A percentile compares a stretch with the other conserved stretches of the same genome.
These are phyloP conservation scores for Penaeus indicus DNA, from an alignment of 1,140 invertebrate genomes.

Conservation along the genomic window DNA sequence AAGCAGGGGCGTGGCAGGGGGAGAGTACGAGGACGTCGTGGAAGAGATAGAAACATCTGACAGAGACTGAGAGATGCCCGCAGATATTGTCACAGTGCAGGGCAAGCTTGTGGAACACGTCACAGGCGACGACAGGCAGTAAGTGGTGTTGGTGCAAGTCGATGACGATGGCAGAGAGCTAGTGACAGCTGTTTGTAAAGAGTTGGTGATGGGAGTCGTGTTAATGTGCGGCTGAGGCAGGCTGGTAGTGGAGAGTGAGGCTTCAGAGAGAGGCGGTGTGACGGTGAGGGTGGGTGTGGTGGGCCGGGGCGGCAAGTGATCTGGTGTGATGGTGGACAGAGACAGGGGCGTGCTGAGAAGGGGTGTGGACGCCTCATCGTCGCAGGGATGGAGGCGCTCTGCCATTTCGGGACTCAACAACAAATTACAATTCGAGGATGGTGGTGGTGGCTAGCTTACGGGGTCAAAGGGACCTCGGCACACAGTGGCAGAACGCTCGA, in stretches of 20 bases:
- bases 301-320: neutral
- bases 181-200: neutral
- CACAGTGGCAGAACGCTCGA: neutral
- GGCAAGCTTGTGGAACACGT: too few relatives aligned
- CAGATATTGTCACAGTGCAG: neutral
- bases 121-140: too few relatives aligned
- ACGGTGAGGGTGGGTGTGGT: constrained; percentile 22
- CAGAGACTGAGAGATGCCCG: neutral
- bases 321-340: neutral
- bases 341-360: neutral
- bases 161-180: neutral
- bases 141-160: too few relatives aligned
- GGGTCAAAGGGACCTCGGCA: neutral
- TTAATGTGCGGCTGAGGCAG: too few relatives aligned
- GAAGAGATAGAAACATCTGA: neutral
- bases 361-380: neutral
- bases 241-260: neutral
- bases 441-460: neutral
- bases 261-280: constrained; percentile 22
- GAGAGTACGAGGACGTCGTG: neutral
- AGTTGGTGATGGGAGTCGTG: neutral
- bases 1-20: constrained; percentile 24
- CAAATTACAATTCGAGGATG: neutral
- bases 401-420: neutral
- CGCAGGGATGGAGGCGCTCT: constrained; percentile 4